Evolutionary conservation across 2,888 invertebrate genomes (phyloP).

Genomic region (Mactromeris polynyma): DNA sequence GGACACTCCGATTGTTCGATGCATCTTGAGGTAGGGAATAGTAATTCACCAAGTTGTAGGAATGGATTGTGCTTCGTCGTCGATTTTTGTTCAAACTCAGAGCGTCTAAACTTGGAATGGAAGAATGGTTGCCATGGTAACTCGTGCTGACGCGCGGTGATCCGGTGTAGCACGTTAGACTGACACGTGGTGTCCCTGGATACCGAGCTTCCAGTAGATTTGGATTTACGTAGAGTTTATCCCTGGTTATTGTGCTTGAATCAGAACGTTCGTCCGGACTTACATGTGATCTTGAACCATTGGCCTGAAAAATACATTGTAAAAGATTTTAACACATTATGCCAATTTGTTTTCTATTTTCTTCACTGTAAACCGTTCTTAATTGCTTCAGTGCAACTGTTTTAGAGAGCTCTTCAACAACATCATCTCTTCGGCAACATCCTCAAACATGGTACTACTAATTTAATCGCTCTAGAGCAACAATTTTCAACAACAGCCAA

Average conservation of each 20-base stretch:
- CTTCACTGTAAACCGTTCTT: neutral
- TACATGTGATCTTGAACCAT: conserved; percentile 57
- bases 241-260: conserved; percentile 64
- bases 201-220: conserved; percentile 42
- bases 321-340: neutral
- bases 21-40: conserved; percentile 76
- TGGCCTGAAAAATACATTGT: neutral
- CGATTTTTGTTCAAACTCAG: conserved; percentile 71
- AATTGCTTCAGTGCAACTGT: neutral
- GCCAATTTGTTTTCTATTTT: neutral
- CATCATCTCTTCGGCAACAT: no score
- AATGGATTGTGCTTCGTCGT: conserved; percentile 80
- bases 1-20: conserved; percentile 69
- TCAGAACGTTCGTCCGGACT: conserved; percentile 66
- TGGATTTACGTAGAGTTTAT: conserved; percentile 56
- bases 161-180: conserved; percentile 60
- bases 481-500: no score
- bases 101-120: conserved; percentile 66
- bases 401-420: neutral
- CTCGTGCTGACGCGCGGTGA: conserved; percentile 66
- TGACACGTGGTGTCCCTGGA: conserved; percentile 61
- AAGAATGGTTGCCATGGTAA: conserved; percentile 59
- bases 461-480: no score
- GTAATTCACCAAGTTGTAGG: conserved; percentile 77
- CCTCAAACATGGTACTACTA: neutral